Conservation (phyloP, 1,140 invertebrate genomes). For the Drosophila equinoxialis region DNA sequence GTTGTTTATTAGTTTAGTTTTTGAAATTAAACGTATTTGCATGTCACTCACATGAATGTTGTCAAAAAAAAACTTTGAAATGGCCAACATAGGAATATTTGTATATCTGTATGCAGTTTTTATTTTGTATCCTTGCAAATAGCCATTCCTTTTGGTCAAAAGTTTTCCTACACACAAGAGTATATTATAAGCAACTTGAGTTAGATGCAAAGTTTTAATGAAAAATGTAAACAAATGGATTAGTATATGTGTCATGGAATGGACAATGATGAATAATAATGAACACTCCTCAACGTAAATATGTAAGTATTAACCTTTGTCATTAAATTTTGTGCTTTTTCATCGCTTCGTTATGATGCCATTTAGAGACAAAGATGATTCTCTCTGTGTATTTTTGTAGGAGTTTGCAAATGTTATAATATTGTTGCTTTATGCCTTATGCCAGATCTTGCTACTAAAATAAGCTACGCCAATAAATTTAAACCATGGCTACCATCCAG, state of each 20-base stretch:
- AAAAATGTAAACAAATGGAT: too few relatives aligned
- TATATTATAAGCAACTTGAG: too few relatives aligned
- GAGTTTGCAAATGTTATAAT: constrained; percentile 57
- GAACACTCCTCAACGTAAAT: too few relatives aligned
- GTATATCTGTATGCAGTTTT: constrained; percentile 46
- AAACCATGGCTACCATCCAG: too few relatives aligned
- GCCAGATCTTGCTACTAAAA: too few relatives aligned
- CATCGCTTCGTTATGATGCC: neutral
- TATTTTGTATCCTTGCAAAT: constrained; percentile 15
- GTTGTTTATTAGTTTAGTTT: constrained; percentile 78
- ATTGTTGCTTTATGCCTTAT: constrained; percentile 69
- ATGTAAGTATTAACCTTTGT: too few relatives aligned
- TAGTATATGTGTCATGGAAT: too few relatives aligned
- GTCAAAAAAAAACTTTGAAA: constrained; percentile 42
- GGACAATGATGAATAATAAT: too few relatives aligned
- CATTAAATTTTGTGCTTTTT: too few relatives aligned
- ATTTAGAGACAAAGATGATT: neutral
- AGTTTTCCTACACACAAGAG: neutral
- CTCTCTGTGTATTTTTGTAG: constrained; percentile 31
- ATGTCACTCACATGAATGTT: constrained; percentile 61
- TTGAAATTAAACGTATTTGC: constrained; percentile 80
- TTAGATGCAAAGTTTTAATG: too few relatives aligned
- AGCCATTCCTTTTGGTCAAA: neutral
- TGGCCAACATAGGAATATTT: constrained; percentile 35
- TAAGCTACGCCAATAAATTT: too few relatives aligned